Evolutionary conservation across 2,888 invertebrate species (phyloP), one percentile per base, ranked within the genome.

Genomic region (Nowickia ferox): DNA sequence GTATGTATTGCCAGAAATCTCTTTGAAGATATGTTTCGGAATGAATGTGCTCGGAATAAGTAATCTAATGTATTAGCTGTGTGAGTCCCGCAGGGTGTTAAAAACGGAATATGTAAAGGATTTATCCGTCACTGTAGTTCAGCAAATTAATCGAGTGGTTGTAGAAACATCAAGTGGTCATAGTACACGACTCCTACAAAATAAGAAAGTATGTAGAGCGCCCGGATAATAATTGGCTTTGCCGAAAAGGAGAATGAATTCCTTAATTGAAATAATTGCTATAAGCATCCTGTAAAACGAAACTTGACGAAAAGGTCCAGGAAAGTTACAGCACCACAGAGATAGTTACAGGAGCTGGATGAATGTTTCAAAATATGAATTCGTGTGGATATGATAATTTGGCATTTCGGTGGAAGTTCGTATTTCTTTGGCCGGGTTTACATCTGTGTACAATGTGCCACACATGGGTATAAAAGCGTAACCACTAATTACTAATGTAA

Each of bases 301-400:
- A 98, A 91, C 98, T 98, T 92, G 99, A 99, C 0, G 93, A 99
- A 71, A 99, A 99, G 0, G 98, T 99, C 91, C 93, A 99, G n/a
- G 98, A 97, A 0, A 98, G 98, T 91, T 99, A 99, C 92, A 95
- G 96, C 0, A 96, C 97, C 0, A 96, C 96, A 66, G 97, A 98
- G 92, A 98, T 99, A 61, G 95, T 98, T 0, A 95, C 95, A 80
- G 93, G 97, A 97, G 0, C 98, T 97, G 90, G 92, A 94, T 81
- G 99, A 99, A 93, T 98, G 98, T 5, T 96, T 96, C 75, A 99
- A 99, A 93, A 95, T 99, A 15, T 99, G 99, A 99, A 93, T 99
- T 22, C 99, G 0, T 99, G 99, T 93, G 99, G 99, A 0, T 95
- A 97, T 79, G 99, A 99, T 92, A 98, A 99, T 87, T 98, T 94